Evolutionary conservation across 1,140 invertebrate species (phyloP).

Genomic region (Doryteuthis pealeii): DNA sequence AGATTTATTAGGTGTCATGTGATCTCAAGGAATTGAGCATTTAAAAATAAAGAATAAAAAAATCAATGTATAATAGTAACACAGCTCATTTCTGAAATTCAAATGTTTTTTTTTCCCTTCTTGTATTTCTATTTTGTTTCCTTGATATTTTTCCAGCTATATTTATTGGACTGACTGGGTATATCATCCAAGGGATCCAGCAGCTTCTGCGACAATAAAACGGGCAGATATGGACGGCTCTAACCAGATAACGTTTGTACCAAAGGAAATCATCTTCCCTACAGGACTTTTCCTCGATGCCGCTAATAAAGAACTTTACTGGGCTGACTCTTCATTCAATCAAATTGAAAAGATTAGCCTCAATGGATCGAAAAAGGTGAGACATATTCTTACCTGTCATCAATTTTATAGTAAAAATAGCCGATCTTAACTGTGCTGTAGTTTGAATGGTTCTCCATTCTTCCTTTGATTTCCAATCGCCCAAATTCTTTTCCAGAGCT

Average conservation of each 20-base stretch:
- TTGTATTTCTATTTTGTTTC: neutral
- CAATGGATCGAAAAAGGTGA: slow-evolving; percentile 61
- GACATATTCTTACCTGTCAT: no score
- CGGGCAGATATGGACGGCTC: slow-evolving; percentile 82
- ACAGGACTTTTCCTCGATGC: slow-evolving; percentile 66
- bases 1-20: no score
- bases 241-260: slow-evolving; percentile 80
- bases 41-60: no score
- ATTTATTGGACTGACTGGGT: slow-evolving; percentile 92
- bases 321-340: slow-evolving; percentile 65
- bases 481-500: no score
- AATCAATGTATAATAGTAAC: no score
- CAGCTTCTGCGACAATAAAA: slow-evolving; percentile 89
- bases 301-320: slow-evolving; percentile 62
- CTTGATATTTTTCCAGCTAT: slow-evolving; percentile 19
- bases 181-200: slow-evolving; percentile 85
- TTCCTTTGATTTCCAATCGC: no score
- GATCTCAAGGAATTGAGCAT: no score
- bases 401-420: no score
- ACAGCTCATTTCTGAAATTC: no score
- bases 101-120: neutral
- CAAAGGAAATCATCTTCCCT: slow-evolving; percentile 65
- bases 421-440: no score
- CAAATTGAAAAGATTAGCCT: slow-evolving; percentile 84
- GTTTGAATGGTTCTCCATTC: no score